Evolutionary conservation across 2,113 vertebrate species (phyloP), one percentile per base, ranked within the genome.

Genomic region (Dicrurus megarhynchus): DNA sequence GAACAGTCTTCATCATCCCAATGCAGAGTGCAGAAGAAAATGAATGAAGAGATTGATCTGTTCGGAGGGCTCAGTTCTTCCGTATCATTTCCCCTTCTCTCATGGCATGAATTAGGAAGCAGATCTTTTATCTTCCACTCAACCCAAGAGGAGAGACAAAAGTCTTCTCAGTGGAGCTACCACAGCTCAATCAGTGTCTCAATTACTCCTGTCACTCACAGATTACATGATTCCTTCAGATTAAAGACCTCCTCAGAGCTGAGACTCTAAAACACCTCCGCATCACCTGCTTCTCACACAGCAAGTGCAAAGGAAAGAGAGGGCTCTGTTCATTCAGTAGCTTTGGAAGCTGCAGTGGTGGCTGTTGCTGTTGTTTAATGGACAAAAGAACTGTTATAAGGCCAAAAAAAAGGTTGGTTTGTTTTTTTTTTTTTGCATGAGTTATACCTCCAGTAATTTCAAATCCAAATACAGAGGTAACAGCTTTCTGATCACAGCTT

Each of bases 51-150:
- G 35, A 50, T 11, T 67, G 55, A 87, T 68, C 39, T 9, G 4
- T 41, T 89, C 32, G 42, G 52, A 70, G 35, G n/a, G 27, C 75
- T 94, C 56, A 15, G 19, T 13, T 92, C 69, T 68, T 47, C 59
- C 13, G 5, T 11, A 10, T 9, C 46, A 19, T 65, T 77, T 63
- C 82, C 63, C 22, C 68, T 39, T 46, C 71, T 71, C 78, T 80
- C 44, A 2, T 5, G 35, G 53, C 76, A 87, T 70, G 79, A 86
- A 92, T 69, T 46, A 68, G 44, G 73, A 68, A 96, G 74, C 70
- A 96, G 78, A 86, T 85, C 65, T 95, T 84, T 91, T 17, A 94
- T 46, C 88, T 96, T 94, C 71, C 95, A 96, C 46, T 96, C 68
- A 60, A 76, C 81, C 46, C 35, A 30, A 56, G 47, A 16, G 61